A percentile compares a stretch with the other conserved stretches of the same genome.
These are phyloP conservation scores for Amphiura filiformis DNA, from an alignment of 35 echinoderm and acorn worm species.

Conservation along the genomic window DNA sequence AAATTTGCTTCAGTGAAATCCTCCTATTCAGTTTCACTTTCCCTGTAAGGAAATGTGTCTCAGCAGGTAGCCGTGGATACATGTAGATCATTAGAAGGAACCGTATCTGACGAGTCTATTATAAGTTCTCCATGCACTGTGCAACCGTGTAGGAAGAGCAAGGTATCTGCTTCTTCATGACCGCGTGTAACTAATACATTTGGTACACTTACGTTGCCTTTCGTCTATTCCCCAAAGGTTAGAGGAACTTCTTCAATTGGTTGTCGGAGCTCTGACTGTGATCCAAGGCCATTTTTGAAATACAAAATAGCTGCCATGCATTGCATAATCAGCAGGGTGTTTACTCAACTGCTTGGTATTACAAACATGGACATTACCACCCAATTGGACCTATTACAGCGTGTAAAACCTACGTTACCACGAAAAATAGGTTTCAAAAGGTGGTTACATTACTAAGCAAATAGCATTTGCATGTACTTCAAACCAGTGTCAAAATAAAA, in stretches of 20 bases:
- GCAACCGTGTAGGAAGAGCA: neutral
- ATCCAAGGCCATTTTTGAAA: neutral
- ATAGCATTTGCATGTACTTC: too few relatives aligned
- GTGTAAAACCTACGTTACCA: too few relatives aligned
- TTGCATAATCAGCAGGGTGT: too few relatives aligned
- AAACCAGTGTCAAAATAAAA: too few relatives aligned
- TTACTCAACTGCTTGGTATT: too few relatives aligned
- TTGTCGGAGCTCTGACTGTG: neutral
- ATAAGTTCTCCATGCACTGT: neutral
- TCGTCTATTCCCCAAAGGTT: neutral
- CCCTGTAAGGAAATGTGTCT: constrained; percentile 1
- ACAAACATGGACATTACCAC: too few relatives aligned
- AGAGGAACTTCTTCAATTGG: neutral
- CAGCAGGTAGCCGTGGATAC: constrained; percentile 19
- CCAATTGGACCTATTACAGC: too few relatives aligned
- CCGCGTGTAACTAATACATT: neutral
- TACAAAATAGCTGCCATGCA: too few relatives aligned
- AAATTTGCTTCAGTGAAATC: constrained; percentile 1
- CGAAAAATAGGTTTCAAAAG: too few relatives aligned
- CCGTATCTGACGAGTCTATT: neutral
- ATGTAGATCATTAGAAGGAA: neutral
- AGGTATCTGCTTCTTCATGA: constrained; percentile 1
- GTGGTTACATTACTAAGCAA: too few relatives aligned
- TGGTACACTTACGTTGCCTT: neutral
- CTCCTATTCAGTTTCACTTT: constrained; percentile 2